Base-by-base conservation (phyloP, 2,113 vertebrate species). In the Chaetura pelagica region DNA sequence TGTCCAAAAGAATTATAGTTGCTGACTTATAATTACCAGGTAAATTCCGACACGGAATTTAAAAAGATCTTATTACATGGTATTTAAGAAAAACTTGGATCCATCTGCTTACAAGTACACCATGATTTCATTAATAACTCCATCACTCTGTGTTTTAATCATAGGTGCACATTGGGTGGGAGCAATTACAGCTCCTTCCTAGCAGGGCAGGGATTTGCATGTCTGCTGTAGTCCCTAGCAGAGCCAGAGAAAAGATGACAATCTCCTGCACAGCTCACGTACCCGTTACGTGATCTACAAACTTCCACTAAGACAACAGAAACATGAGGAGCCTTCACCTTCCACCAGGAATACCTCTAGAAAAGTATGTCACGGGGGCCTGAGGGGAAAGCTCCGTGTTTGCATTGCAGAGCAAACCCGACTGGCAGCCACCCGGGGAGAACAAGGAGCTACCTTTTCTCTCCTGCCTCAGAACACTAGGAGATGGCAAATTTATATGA, bases 21-120 rank as follows among this genome's bases (percentile, higher is more conserved):
- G 95, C 93, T 97, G 97, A 97, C 97, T 97, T 94, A 96, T 95
- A 97, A 97, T 98, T 97, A 97, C 96, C 78, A 97, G 96, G 96
- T 96, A 96, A 97, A 97, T 96, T 95, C 77, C 96, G 86, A 92
- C 77, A 95, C 94, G 87, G 92, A 97, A 97, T 97, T 94, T 93
- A 72, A 72, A 89, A 87, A 95, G 79, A 93, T 32, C 51, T 90
- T 87, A 87, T 83, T 81, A 55, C 61, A 51, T 26, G 51, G 76
- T 94, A 79, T 86, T 86, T 52, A 35, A 95, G 79, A 84, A 74
- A 84, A 38, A 42, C 82, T 48, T 49, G 35, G 62, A 96, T 86
- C 89, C 72, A 81, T 58, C 93, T 91, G 74, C 59, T 74, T 90
- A 30, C 34, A 77, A 75, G 69, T 75, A 58, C 7, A 5, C 3